A percentile compares a stretch with the other conserved stretches of the same genome.
Evolutionary conservation across 2,888 invertebrate genomes (phyloP).

Genomic region (Selenia dentaria): DNA sequence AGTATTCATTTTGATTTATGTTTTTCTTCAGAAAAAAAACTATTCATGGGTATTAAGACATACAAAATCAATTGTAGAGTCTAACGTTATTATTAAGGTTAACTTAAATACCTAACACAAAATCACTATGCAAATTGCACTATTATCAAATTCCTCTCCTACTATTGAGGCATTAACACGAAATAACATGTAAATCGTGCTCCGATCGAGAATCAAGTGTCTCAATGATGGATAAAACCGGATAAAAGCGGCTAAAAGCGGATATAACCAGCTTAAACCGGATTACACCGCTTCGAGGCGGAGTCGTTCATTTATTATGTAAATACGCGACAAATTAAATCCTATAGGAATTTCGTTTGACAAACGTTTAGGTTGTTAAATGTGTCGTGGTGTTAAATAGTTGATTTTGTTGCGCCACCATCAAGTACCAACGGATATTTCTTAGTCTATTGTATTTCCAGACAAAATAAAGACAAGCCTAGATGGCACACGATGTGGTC

Average conservation of each 20-base stretch:
- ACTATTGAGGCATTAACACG: slow-evolving; percentile 71
- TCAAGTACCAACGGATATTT: too few species aligned
- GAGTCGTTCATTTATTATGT: slow-evolving; percentile 83
- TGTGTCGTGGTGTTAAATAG: slow-evolving; percentile 51
- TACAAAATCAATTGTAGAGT: too few species aligned
- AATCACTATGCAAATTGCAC: slow-evolving; percentile 48
- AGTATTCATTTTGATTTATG: too few species aligned
- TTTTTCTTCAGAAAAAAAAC: too few species aligned
- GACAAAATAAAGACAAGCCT: too few species aligned
- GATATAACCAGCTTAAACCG: slow-evolving; percentile 67
- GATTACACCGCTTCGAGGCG: slow-evolving; percentile 66
- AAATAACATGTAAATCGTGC: slow-evolving; percentile 77
- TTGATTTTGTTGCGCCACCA: slow-evolving; percentile 30
- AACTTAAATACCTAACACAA: too few species aligned
- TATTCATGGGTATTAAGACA: too few species aligned
- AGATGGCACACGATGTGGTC: too few species aligned
- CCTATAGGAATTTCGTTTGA: slow-evolving; percentile 80
- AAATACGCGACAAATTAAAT: slow-evolving; percentile 84
- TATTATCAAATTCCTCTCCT: slow-evolving; percentile 59
- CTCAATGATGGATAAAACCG: slow-evolving; percentile 81
- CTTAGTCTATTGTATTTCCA: too few species aligned
- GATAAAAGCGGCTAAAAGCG: slow-evolving; percentile 67
- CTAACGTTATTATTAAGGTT: too few species aligned
- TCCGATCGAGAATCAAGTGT: slow-evolving; percentile 81
- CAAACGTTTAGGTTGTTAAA: slow-evolving; percentile 64